Evolutionary conservation across 2,113 vertebrate species (phyloP), one percentile per base, ranked within the genome.

Genomic region (Nematolebias whitei): DNA sequence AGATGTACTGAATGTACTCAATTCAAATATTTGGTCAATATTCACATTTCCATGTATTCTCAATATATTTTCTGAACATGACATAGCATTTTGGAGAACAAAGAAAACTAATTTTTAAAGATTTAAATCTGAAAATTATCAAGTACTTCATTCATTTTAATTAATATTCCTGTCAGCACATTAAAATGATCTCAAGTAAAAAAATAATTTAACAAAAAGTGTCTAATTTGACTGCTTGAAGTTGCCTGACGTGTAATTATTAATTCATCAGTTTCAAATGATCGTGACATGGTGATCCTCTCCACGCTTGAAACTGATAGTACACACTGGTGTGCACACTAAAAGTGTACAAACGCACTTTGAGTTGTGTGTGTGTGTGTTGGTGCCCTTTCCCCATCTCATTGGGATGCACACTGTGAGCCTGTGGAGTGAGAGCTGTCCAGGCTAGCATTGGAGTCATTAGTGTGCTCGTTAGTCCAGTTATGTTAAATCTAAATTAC

Each of bases 401-500:
- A 92, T 93, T 92, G 81, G 88, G 80, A 93, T 92, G 88, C 89
- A 72, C 85, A 73, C 69, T 87, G 76, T 70, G 76, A 63, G 72
- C 57, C 64, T 55, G 24, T 70, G 47, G 68, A 84, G 84, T 72
- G 82, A 79, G 84, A 87, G 87, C 89, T 79, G 82, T 90, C 89
- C 88, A 62, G 88, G 83, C 90, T 86, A 87, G 87, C 91, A 88
- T 90, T 88, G 81, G 90, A 92, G 90, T 92, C 92, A 92, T 93
- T 92, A 93, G 90, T 68, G 75, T 67, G 81, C 86, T 94, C 91
- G 91, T 94, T 93, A 94, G 91, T 90, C 76, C 85, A 88, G 89
- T 93, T 92, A 92, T 91, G 91, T 92, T 91, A 91, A 93, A 93
- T 93, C 90, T 82, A 91, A 92, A 93, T 93, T 90, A 92, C 87